These are phyloP conservation scores for Silurus lanzhouensis DNA, from an alignment of 2,797 vertebrate genomes.

Conservation along the genomic window DNA sequence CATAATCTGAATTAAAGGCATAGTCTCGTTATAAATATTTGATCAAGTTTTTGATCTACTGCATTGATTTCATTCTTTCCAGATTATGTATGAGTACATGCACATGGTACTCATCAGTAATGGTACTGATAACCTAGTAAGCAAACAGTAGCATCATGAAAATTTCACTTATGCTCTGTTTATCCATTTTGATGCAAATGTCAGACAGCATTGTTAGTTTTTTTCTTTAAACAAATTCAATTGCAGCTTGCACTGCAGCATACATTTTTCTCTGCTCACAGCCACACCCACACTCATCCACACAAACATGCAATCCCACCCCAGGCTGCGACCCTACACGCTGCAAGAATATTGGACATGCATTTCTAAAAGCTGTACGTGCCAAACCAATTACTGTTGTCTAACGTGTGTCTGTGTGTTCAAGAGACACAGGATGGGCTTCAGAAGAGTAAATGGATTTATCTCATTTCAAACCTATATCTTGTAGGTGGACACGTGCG, in stretches of 20 bases:
- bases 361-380: not conserved
- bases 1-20: not conserved
- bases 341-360: not conserved
- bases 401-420: conserved; percentile 40
- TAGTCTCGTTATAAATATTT: not conserved
- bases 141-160: not conserved
- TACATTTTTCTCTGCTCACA: not conserved
- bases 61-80: not conserved
- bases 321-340: not conserved
- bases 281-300: not conserved
- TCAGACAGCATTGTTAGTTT: not conserved
- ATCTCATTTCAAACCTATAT: conserved; percentile 38
- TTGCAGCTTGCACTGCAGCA: not conserved
- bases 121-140: not conserved
- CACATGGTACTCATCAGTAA: not conserved
- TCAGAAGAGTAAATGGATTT: conserved; percentile 31
- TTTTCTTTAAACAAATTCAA: not conserved
- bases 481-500: conserved; percentile 5
- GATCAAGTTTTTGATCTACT: not conserved
- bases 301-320: not conserved
- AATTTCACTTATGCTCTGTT: not conserved
- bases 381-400: conserved; percentile 31
- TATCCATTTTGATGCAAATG: not conserved
- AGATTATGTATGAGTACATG: not conserved
- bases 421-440: conserved; percentile 14